Base-by-base conservation (phyloP, 1,140 invertebrate species). In the Orius insidiosus region DNA sequence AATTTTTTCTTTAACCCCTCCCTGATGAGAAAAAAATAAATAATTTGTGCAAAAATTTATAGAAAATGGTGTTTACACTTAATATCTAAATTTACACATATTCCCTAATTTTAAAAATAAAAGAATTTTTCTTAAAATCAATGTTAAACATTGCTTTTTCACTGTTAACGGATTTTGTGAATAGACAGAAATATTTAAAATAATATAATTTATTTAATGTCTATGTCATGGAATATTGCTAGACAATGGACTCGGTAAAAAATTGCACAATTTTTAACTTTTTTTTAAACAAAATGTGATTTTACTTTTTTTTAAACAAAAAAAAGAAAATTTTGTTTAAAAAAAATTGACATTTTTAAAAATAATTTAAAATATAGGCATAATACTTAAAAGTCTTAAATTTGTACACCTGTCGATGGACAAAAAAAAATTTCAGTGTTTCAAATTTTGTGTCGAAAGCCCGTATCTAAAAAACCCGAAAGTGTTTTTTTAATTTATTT, bases 221-320 rank as follows among this genome's bases (percentile, higher is more conserved):
- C 45, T 46, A 46, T 46, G 35, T 46, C 35, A 46, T 37, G 45
- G 45, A 46, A 46, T 37, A 46, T 46, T 46, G 45, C 45, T 31
- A 43, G 35, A 36, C 33, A 46, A 37, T 37, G 45, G 45, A 46
- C 45, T 36, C 10, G 11, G 14, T 10, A 35, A 18, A 13, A 36
- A 36, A 46, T 46, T 46, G 45, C 45, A 46, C 45, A 46, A 38
- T 24, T 24, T 24, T 7, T 24, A 24, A 7, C 24, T 3, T 24
- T 24, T 24, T 24, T 24, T n/a, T n/a, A n/a, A 7, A 24, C 24
- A 24, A 24, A 24, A 24, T 24, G n/a, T n/a, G n/a, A n/a, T 24
- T 24, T 24, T 24, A 7, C 7, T 24, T 4, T 24, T 24, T 24
- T 4, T 24, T 3, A 4, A 24, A 7, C 7, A 24, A 24, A 24